Evolutionary conservation across 2,797 vertebrate species (phyloP), one percentile per base, ranked within the genome.

Genomic region (Melanotaenia boesemani): DNA sequence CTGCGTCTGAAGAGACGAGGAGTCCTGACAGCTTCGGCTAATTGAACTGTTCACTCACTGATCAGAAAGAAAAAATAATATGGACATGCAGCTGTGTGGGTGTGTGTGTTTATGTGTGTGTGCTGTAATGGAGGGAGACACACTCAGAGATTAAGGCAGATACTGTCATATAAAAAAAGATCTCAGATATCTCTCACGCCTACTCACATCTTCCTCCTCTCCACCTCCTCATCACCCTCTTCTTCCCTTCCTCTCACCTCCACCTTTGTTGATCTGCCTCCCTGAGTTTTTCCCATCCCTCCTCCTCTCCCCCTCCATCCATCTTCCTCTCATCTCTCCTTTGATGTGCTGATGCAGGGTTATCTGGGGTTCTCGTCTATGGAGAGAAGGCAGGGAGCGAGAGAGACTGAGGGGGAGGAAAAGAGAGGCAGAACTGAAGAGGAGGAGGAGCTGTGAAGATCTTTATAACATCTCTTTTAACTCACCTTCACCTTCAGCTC

Each of bases 341-440:
- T 94, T 93, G 90, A 94, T 91, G 90, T 90, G 81, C 56, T 77
- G 85, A 91, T 83, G 74, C 50, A 13, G 77, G 89, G 90, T 84
- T 92, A 90, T 92, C 88, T 88, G 58, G 78, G 85, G 85, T 86
- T 85, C 76, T 82, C 10, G 72, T 89, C 81, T 77, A 20, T 71
- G 74, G 74, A 81, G 77, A 71, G 64, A 70, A 77, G 83, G 76
- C 63, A 70, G 68, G 74, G 76, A 82, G 46, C 18, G 67, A 76
- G 72, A 5, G 26, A 55, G 82, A 80, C 60, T 0, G 69, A 84
- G 71, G 61, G 57, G 28, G 46, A 13, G 57, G 37, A 26, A 50
- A 73, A 66, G 63, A 62, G 28, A 69, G 18, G 30, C 37, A 72
- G 73, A 57, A 36, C 26, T 7, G n/a, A 30, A 39, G n/a, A 24